These are phyloP conservation scores for Hirudinaria manillensis DNA, from an alignment of 2,888 invertebrate genomes.

Conservation along the genomic window DNA sequence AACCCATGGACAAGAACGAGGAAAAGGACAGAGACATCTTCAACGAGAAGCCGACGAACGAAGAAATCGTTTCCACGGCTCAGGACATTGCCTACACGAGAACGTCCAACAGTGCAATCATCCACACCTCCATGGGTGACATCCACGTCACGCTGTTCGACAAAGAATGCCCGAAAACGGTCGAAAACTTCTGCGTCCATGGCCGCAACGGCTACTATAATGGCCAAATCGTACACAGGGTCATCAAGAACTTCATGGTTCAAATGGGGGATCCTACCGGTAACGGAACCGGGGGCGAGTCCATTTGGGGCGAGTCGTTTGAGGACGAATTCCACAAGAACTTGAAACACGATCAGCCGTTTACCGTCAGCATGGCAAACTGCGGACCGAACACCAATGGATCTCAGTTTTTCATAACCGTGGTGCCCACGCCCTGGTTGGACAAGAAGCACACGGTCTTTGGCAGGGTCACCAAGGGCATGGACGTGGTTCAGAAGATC, in stretches of 20 bases:
- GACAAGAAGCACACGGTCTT: constrained; percentile 99
- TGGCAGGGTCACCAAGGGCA: constrained; percentile 82
- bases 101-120: constrained; percentile 56
- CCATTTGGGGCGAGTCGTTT: constrained; percentile 98
- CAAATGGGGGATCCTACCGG: constrained; percentile 57
- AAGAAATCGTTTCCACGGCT: constrained; percentile 86
- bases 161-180: constrained; percentile 84
- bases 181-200: constrained; percentile 97
- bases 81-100: constrained; percentile 49
- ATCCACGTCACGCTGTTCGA: constrained; percentile 84
- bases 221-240: constrained; percentile 81
- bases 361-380: constrained; percentile 95
- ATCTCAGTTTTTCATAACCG: constrained; percentile 96
- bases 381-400: constrained; percentile 95
- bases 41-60: constrained; percentile 97
- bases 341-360: constrained; percentile 89
- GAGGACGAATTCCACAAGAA: constrained; percentile 90
- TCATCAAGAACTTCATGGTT: constrained; percentile 80
- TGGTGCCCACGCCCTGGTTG: constrained; percentile 94
- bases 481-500: constrained; percentile 96
- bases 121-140: constrained; percentile 94
- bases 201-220: constrained; percentile 93
- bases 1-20: constrained; percentile 58
- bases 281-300: constrained; percentile 95
- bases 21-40: constrained; percentile 82